These are phyloP conservation scores for Urocitellus parryii DNA, from an alignment of 2,113 vertebrate genomes.

Conservation along the genomic window DNA sequence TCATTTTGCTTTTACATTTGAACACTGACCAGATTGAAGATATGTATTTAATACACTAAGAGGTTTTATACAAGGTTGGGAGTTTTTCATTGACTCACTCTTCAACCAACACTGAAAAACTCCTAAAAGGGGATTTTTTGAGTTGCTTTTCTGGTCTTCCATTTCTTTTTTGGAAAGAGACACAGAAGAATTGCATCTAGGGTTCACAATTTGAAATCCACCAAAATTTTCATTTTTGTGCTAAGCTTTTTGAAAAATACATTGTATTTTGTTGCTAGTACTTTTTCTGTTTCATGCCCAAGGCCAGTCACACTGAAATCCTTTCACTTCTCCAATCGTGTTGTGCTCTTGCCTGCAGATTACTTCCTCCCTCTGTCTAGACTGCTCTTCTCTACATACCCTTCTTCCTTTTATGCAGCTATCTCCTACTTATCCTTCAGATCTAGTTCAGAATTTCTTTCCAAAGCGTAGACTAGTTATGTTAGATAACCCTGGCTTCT, in stretches of 20 bases:
- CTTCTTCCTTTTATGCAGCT: background rate
- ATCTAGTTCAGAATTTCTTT: background rate
- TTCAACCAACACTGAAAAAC: background rate
- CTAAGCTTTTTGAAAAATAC: background rate
- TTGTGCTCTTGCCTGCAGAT: background rate
- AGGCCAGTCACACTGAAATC: background rate
- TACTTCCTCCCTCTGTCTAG: background rate
- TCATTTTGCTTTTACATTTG: background rate
- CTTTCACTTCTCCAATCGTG: constrained; percentile 5
- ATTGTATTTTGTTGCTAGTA: background rate
- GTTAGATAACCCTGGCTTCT: background rate
- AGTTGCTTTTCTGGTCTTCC: background rate
- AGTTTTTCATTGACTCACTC: background rate
- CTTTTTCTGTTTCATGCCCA: background rate
- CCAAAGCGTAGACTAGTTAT: background rate
- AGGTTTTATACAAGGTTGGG: background rate
- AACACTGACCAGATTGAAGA: background rate
- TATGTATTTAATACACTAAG: background rate
- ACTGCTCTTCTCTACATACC: background rate
- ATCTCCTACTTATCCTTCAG: background rate
- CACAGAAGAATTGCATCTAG: background rate
- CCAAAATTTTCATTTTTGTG: background rate
- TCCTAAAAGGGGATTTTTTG: background rate
- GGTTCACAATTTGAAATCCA: background rate
- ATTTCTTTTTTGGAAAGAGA: constrained; percentile 22